Conservation (phyloP, 2,888 invertebrate genomes). For the Mythimna loreyi region DNA sequence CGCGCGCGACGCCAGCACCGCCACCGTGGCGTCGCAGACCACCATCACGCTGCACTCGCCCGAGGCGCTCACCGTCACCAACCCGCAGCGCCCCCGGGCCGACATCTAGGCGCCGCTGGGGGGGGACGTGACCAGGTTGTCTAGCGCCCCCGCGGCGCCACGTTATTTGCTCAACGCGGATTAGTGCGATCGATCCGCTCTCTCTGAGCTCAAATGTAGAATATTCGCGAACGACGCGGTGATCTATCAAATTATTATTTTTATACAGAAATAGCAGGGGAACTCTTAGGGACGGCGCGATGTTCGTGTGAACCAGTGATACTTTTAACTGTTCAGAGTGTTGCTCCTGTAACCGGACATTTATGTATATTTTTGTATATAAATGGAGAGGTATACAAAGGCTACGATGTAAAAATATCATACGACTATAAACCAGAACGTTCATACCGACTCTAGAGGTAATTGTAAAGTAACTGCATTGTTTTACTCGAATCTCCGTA, state of each 20-base stretch:
- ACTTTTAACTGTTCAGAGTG: constrained; percentile 71
- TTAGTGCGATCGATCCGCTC: constrained; percentile 60
- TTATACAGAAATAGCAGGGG: constrained; percentile 76
- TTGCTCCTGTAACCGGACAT: constrained; percentile 79
- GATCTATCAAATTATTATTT: constrained; percentile 82
- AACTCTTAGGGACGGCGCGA: constrained; percentile 66
- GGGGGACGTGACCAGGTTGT: constrained; percentile 25
- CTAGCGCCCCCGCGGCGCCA: constrained; percentile 38
- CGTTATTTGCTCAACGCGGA: constrained; percentile 75
- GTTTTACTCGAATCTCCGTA: constrained; percentile 88
- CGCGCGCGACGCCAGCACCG: constrained; percentile 65
- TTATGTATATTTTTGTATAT: constrained; percentile 90
- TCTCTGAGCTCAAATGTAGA: constrained; percentile 70
- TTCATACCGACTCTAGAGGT: constrained; percentile 77
- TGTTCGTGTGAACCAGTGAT: constrained; percentile 72
- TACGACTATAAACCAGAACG: constrained; percentile 72
- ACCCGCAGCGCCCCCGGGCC: constrained; percentile 62
- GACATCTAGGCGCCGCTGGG: constrained; percentile 59
- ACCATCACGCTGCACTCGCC: constrained; percentile 86
- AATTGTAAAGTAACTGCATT: constrained; percentile 78
- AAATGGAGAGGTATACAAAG: constrained; percentile 84
- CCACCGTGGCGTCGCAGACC: constrained; percentile 84
- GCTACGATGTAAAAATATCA: constrained; percentile 86
- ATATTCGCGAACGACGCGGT: constrained; percentile 67
- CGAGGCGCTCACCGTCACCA: constrained; percentile 77